Evolutionary conservation across 2,797 vertebrate species (phyloP), one percentile per base, ranked within the genome.

Genomic region (Petrocephalus schoutedeni): DNA sequence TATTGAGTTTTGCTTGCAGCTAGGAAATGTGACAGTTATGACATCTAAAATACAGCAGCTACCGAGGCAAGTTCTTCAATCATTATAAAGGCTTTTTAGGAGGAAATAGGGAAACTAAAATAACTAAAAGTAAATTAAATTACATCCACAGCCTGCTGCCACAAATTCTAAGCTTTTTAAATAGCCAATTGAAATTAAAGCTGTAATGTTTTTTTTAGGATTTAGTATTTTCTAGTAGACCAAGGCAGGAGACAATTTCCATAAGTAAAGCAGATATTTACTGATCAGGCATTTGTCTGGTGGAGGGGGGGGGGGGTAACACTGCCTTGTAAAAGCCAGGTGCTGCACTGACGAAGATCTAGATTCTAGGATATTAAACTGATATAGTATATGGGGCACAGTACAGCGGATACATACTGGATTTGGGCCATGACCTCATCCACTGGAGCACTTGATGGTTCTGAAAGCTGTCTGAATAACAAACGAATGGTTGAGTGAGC

Each of bases 381-480:
- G 57, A 23, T 67, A 86, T 23, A 49, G 45, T 45, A 86, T 53
- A 14, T 86, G 32, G 56, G 85, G 54, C 56, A 86, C 6, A 86
- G 45, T n/a, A 89, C 88, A 87, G 89, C 88, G 89, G 90, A 96
- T 96, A 96, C 96, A 96, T 96, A 96, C 96, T 96, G 95, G 94
- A 94, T 90, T 94, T 96, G 94, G 96, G 96, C 95, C 96, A 96
- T 93, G 96, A 95, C 96, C 96, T 96, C 96, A 96, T 96, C 96
- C 96, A 96, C 96, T 96, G 96, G 95, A 96, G 94, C 95, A 96
- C 96, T 93, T 95, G 94, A 84, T 94, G 94, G 94, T 96, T 96
- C 96, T 96, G 94, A 95, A 92, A 92, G 91, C 94, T 96, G 95
- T 96, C 96, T 96, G 96, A 95, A 95, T 95, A 95, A 96, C 95